Evolutionary conservation across 2,888 invertebrate genomes (phyloP).

Genomic region (Hofmannophila pseudospretella): DNA sequence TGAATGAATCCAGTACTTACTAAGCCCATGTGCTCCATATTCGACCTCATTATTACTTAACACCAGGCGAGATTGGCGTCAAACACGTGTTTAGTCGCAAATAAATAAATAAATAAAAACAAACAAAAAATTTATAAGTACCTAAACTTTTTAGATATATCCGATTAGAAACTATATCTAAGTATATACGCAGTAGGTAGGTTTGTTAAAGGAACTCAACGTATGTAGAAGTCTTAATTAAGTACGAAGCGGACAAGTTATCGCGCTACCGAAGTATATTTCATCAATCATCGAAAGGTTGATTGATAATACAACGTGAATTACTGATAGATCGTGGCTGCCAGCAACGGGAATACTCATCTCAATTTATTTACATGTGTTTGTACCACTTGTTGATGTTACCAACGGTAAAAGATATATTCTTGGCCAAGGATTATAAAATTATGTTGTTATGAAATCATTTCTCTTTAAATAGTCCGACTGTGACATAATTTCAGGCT

Average conservation of each 20-base stretch:
- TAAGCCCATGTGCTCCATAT: too few relatives aligned
- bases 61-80: too few relatives aligned
- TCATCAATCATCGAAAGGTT: slow-evolving; percentile 69
- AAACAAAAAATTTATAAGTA: too few relatives aligned
- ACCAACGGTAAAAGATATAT: slow-evolving; percentile 56
- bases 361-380: slow-evolving; percentile 76
- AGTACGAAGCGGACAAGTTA: slow-evolving; percentile 66
- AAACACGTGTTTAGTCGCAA: too few relatives aligned
- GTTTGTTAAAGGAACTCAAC: slow-evolving; percentile 21
- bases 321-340: slow-evolving; percentile 72
- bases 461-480: too few relatives aligned
- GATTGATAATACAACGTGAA: slow-evolving; percentile 75
- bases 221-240: slow-evolving; percentile 69
- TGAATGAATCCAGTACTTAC: too few relatives aligned
- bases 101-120: too few relatives aligned
- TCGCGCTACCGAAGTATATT: slow-evolving; percentile 73
- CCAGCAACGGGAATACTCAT: slow-evolving; percentile 60
- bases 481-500: too few relatives aligned
- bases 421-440: slow-evolving; percentile 16
- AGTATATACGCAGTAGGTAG: not conserved
- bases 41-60: too few relatives aligned
- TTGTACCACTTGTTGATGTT: slow-evolving; percentile 72
- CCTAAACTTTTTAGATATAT: not conserved
- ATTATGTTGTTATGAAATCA: not conserved
- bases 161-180: not conserved